phyloP scores from a whole-genome alignment of 2,113 vertebrate species.

The Trematomus loennbergii region DNA sequence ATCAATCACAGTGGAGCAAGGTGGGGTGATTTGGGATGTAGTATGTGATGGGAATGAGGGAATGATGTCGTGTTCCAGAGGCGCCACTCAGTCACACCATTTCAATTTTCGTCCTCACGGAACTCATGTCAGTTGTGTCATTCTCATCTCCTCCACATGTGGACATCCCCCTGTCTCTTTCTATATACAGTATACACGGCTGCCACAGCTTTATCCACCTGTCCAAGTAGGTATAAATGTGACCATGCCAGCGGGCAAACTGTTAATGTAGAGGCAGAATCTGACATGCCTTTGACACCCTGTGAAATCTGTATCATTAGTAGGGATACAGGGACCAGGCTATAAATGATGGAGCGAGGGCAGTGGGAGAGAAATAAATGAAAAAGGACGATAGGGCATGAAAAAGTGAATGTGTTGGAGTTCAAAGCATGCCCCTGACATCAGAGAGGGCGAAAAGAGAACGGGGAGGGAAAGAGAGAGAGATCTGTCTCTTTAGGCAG shows the following conservation, averaged over 20 bases:
- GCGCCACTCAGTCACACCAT: constrained; percentile 61
- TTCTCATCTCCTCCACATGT: constrained; percentile 50
- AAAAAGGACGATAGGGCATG: constrained; percentile 52
- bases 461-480: constrained; percentile 28
- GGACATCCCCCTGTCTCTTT: constrained; percentile 39
- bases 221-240: constrained; percentile 47
- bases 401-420: constrained; percentile 73
- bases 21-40: constrained; percentile 46
- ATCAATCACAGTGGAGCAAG: constrained; percentile 73
- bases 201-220: constrained; percentile 55
- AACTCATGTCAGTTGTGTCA: constrained; percentile 60
- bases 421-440: constrained; percentile 83
- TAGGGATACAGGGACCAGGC: constrained; percentile 48
- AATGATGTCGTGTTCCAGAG: constrained; percentile 53
- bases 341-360: constrained; percentile 65
- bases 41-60: constrained; percentile 27
- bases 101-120: constrained; percentile 66
- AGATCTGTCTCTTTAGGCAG: constrained; percentile 70
- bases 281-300: constrained; percentile 67
- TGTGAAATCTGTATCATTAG: constrained; percentile 78
- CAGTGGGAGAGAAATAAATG: constrained; percentile 58
- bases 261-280: constrained; percentile 48
- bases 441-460: constrained; percentile 55
- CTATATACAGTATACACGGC: constrained; percentile 25
- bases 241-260: constrained; percentile 44